Conservation (phyloP, 2,888 invertebrate genomes). For the Hemicrepidius hirtus region DNA sequence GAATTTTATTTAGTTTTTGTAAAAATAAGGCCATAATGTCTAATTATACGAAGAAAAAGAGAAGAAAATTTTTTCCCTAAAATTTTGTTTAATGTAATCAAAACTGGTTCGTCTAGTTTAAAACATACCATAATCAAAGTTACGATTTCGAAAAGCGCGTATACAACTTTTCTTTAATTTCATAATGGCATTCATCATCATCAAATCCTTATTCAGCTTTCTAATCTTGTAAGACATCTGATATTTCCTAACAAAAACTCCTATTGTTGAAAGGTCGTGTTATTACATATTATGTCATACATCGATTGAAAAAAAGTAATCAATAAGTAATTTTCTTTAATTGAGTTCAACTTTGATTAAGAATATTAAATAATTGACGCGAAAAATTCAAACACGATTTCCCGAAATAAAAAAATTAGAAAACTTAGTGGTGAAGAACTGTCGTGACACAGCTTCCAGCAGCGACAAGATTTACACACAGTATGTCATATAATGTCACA, state of each 20-base stretch:
- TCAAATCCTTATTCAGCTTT: conserved; percentile 26
- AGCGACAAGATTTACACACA: conserved; percentile 41
- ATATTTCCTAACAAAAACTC: conserved; percentile 11
- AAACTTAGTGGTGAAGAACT: neutral
- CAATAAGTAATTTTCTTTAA: too few species aligned
- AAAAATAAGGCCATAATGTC: too few species aligned
- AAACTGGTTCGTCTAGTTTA: too few species aligned
- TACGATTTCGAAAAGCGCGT: neutral
- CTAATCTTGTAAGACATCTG: conserved; percentile 19
- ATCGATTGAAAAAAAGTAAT: neutral
- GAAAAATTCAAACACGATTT: neutral
- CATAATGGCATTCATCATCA: conserved; percentile 15
- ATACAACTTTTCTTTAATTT: conserved; percentile 16
- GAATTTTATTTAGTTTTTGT: too few species aligned
- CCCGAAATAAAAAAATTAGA: conserved; percentile 1
- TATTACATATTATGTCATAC: neutral
- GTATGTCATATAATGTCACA: conserved; percentile 50
- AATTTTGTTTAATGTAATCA: too few species aligned
- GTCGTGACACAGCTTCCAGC: conserved; percentile 28
- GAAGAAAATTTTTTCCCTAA: too few species aligned
- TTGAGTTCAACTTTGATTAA: too few species aligned
- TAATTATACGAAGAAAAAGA: too few species aligned
- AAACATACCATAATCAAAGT: too few species aligned
- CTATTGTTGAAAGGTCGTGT: conserved; percentile 1
- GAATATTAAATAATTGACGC: too few species aligned